Percentiles rank a stretch among this genome's conserved stretches.
phyloP scores from a whole-genome alignment of 2,113 vertebrate species.

The Saimiri boliviensis region DNA sequence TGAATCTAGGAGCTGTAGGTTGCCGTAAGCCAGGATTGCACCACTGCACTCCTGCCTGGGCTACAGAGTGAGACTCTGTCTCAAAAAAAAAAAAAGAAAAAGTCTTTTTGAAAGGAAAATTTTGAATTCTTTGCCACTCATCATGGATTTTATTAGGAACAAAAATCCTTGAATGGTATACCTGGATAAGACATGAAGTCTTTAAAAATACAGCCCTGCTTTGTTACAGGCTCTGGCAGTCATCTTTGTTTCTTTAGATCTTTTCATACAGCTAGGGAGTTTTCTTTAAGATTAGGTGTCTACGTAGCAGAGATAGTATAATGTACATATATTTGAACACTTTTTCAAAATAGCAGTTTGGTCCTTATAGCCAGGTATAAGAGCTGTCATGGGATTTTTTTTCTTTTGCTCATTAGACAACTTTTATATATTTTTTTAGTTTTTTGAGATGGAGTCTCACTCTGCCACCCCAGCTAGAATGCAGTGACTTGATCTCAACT shows the following conservation, averaged over 20 bases:
- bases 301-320: neutral
- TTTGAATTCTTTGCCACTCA: neutral
- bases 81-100: no score
- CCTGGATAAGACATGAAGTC: neutral
- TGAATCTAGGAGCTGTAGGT: no score
- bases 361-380: neutral
- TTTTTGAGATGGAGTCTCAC: no score
- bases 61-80: no score
- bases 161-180: neutral
- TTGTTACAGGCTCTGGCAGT: neutral
- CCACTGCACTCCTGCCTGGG: no score
- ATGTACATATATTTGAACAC: neutral
- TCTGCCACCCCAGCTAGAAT: no score
- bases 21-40: no score
- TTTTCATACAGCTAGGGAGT: neutral
- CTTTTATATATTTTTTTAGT: neutral
- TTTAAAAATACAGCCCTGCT: neutral
- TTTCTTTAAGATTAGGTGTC: slow-evolving; percentile 1
- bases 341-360: neutral
- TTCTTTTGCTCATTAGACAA: neutral
- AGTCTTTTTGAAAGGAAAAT: slow-evolving; percentile 13
- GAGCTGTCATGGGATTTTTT: neutral
- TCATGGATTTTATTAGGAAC: neutral
- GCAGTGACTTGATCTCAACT: no score
- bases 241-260: slow-evolving; percentile 42